phyloP scores from a whole-genome alignment of 1,140 invertebrate species.

The Pentalonia nigronervosa region DNA sequence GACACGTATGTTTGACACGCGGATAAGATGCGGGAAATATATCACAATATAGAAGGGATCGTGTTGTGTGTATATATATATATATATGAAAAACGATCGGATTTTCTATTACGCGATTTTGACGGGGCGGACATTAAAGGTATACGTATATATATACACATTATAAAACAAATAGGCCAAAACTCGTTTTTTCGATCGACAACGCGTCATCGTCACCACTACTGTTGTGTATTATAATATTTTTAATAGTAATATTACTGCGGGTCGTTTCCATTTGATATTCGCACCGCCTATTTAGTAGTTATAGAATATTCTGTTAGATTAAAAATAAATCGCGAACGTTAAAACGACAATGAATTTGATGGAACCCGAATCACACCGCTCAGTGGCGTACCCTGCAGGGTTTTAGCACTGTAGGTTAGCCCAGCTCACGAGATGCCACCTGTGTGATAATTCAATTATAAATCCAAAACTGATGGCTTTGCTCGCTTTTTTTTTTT shows the following conservation, averaged over 20 bases:
- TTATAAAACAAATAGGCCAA: not conserved
- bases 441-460: too few species aligned
- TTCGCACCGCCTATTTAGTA: not conserved
- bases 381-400: too few species aligned
- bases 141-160: not conserved
- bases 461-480: too few species aligned
- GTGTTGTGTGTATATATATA: not conserved
- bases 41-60: not conserved
- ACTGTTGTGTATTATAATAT: not conserved
- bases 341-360: not conserved
- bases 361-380: too few species aligned
- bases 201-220: too few species aligned
- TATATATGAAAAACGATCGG: not conserved
- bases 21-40: slow-evolving; percentile 30
- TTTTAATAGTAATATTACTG: not conserved
- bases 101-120: not conserved
- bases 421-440: too few species aligned
- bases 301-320: not conserved
- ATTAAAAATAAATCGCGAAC: not conserved
- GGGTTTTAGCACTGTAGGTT: too few species aligned
- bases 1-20: slow-evolving; percentile 51
- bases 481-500: too few species aligned
- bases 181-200: not conserved
- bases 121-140: not conserved
- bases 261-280: not conserved